phyloP scores from a whole-genome alignment of 37 sponge, comb jelly and placozoan species.

The Cladorhizidae sp. region DNA sequence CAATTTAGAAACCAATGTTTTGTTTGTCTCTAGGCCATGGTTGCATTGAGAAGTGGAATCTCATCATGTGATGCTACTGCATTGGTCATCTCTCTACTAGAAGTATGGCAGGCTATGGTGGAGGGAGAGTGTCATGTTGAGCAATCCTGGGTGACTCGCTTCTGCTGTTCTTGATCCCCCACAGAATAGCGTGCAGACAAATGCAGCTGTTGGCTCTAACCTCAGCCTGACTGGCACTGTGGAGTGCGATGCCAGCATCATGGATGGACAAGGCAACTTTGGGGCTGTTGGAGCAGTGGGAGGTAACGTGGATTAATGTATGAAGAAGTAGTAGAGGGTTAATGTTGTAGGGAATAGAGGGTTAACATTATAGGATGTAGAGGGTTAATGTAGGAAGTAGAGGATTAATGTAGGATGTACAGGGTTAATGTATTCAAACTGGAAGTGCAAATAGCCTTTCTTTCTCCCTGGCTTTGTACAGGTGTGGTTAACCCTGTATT shows the following conservation, averaged over 20 bases:
- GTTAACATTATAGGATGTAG: too few species aligned
- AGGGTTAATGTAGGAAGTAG: too few species aligned
- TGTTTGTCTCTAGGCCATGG: constrained; percentile 23
- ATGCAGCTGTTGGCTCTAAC: constrained; percentile 68
- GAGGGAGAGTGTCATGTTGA: background rate
- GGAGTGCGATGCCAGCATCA: constrained; percentile 85
- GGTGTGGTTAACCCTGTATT: constrained; percentile 65
- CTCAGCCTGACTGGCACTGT: constrained; percentile 62
- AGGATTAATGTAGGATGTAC: too few species aligned
- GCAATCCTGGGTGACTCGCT: background rate
- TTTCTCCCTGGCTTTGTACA: background rate
- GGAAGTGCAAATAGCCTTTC: background rate
- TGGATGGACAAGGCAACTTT: constrained; percentile 60
- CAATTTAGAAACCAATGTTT: too few species aligned
- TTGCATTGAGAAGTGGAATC: constrained; percentile 26
- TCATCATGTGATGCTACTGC: constrained; percentile 28
- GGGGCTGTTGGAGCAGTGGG: constrained; percentile 72
- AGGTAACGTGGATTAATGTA: constrained; percentile 39
- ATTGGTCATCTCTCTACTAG: constrained; percentile 47
- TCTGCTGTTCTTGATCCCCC: background rate
- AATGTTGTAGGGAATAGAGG: too few species aligned
- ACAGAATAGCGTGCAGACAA: constrained; percentile 69
- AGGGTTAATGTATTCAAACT: too few species aligned
- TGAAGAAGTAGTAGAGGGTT: too few species aligned
- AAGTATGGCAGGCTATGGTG: constrained; percentile 50